Base-by-base conservation (phyloP, 2,797 vertebrate species). In the Enteromius mattozi region DNA sequence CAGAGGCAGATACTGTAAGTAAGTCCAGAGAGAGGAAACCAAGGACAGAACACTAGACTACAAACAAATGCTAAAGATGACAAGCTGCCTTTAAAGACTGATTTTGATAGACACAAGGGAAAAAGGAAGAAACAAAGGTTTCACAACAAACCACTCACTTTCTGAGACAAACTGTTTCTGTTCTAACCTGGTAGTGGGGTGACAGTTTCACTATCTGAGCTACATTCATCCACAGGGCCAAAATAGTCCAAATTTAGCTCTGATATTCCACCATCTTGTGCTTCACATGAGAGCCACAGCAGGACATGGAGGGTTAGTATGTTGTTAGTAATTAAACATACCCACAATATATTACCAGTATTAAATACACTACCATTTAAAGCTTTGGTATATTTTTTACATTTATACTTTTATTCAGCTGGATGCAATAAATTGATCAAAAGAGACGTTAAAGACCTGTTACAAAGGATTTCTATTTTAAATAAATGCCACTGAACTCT, bases 201-300 rank as follows among this genome's bases (percentile, higher is more conserved):
- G 92, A 90, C 94, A 94, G 93, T 96, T 93, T 90, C 94, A 95
- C 94, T 95, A 94, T 94, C 94, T 96, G 94, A 96, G 91, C 94
- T 95, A 95, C 92, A 96, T 93, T 96, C 96, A 94, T 97, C 96
- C 95, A 95, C 95, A 88, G 95, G 95, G 93, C 97, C 96, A 96
- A 98, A 98, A 95, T 96, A 97, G 96, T 98, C 96, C 94, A 98
- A 95, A 94, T 97, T 96, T 93, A 98, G 94, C 91, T 96, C 94
- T 94, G 93, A 94, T 95, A 72, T 77, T 40, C 94, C 94, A 93
- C 93, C 96, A 56, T 79, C 85, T 75, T 54, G 65, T 79, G 96
- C 96, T 93, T 93, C 93, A 93, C 93, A 95, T 93, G 94, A 96
- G 92, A 94, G 94, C 94, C 93, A 95, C 93, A 94, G 93, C 95